Evolutionary conservation across 2,797 vertebrate genomes (phyloP).

Genomic region (Cottoperca gobio): DNA sequence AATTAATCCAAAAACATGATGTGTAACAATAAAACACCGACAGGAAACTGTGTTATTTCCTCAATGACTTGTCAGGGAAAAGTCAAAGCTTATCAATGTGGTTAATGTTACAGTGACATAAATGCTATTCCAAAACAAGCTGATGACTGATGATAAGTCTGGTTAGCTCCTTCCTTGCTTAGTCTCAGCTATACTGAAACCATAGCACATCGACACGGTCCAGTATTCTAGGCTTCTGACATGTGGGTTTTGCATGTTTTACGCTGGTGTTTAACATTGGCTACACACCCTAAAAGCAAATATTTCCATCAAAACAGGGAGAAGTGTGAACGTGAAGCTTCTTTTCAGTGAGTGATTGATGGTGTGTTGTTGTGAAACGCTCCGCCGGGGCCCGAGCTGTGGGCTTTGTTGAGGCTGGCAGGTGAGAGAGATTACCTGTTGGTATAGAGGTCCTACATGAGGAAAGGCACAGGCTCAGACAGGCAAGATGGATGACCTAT

Average conservation of each 20-base stretch:
- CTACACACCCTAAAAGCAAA: constrained; percentile 57
- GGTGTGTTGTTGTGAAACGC: constrained; percentile 72
- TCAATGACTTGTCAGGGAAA: constrained; percentile 13
- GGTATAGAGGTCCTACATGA: constrained; percentile 61
- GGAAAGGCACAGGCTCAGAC: constrained; percentile 68
- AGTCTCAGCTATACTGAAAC: constrained; percentile 1
- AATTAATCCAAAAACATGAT: too few species aligned
- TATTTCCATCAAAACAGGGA: constrained; percentile 51
- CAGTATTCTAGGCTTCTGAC: constrained; percentile 1
- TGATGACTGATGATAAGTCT: background rate
- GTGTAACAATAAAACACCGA: too few species aligned
- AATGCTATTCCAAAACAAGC: constrained; percentile 15
- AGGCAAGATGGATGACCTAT: constrained; percentile 54
- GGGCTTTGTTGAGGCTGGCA: constrained; percentile 69
- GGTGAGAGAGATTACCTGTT: constrained; percentile 77
- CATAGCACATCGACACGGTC: background rate
- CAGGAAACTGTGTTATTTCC: constrained; percentile 13
- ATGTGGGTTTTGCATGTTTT: constrained; percentile 50
- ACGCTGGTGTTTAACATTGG: constrained; percentile 39
- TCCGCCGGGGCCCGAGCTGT: constrained; percentile 42
- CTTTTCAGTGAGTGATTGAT: constrained; percentile 75
- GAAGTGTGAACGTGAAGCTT: constrained; percentile 47
- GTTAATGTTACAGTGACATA: constrained; percentile 17
- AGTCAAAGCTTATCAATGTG: constrained; percentile 23
- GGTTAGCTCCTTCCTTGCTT: constrained; percentile 1